phyloP scores from a whole-genome alignment of 1,140 invertebrate species.

The Listronotus oregonensis region DNA sequence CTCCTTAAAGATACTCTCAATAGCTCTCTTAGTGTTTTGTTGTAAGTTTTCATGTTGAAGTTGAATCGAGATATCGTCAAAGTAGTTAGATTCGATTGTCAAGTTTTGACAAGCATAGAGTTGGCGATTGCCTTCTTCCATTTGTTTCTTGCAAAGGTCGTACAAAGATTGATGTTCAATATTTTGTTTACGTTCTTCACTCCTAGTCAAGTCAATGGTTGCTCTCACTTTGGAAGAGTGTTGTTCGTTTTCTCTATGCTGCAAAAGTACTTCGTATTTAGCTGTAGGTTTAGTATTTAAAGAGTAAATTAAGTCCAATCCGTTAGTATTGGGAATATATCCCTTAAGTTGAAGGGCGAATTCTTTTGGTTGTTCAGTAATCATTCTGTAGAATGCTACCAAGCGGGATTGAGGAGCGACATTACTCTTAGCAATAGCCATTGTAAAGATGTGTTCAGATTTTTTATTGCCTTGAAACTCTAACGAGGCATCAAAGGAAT shows the following conservation, averaged over 20 bases:
- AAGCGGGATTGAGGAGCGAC: slow-evolving; percentile 60
- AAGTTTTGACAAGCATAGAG: slow-evolving; percentile 61
- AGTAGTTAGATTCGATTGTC: slow-evolving; percentile 56
- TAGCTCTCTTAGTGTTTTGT: background rate
- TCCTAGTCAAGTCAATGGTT: slow-evolving; percentile 57
- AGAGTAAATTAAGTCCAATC: slow-evolving; percentile 59
- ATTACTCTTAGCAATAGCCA: slow-evolving; percentile 60
- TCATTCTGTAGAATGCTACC: slow-evolving; percentile 55
- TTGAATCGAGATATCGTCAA: slow-evolving; percentile 57
- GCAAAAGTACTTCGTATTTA: slow-evolving; percentile 58
- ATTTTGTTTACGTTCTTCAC: slow-evolving; percentile 58
- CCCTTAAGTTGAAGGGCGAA: slow-evolving; percentile 54
- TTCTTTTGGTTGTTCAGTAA: slow-evolving; percentile 53
- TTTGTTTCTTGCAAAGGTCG: slow-evolving; percentile 59
- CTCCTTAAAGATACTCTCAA: slow-evolving; percentile 11
- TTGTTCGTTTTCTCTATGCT: slow-evolving; percentile 55
- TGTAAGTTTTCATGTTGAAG: slow-evolving; percentile 57
- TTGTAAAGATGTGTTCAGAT: slow-evolving; percentile 56
- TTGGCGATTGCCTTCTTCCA: slow-evolving; percentile 60
- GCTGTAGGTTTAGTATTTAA: slow-evolving; percentile 58
- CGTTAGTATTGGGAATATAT: slow-evolving; percentile 55
- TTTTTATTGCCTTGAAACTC: slow-evolving; percentile 59
- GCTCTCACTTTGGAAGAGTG: slow-evolving; percentile 54
- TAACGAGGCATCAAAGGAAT: slow-evolving; percentile 59
- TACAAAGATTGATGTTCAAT: slow-evolving; percentile 44